These are phyloP conservation scores for Avahi laniger DNA, from an alignment of 2,797 vertebrate species.

Conservation along the genomic window DNA sequence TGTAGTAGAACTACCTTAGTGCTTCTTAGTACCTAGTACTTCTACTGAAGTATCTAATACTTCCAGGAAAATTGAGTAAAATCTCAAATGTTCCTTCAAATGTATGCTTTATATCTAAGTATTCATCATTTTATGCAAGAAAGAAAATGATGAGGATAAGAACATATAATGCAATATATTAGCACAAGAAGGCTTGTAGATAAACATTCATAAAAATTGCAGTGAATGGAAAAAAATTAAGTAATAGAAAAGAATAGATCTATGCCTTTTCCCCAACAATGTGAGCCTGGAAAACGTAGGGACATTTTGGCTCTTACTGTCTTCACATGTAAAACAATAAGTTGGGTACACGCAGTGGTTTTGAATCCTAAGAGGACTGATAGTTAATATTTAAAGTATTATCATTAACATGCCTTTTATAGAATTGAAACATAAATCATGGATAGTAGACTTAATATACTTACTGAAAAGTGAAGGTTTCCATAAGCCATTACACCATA, in stretches of 20 bases:
- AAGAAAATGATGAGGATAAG: background rate
- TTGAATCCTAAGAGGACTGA: background rate
- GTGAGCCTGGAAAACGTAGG: background rate
- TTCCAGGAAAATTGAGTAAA: background rate
- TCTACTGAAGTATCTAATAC: background rate
- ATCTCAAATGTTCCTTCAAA: background rate
- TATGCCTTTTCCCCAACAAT: background rate
- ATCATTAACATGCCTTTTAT: background rate
- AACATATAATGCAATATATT: background rate
- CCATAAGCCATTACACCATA: background rate
- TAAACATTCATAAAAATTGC: background rate
- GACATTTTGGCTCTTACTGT: background rate
- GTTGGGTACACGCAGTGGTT: background rate
- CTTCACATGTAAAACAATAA: background rate
- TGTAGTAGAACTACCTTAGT: background rate
- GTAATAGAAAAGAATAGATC: background rate
- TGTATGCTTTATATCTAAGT: background rate
- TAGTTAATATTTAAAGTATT: slow-evolving; percentile 40
- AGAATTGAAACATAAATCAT: slow-evolving; percentile 2
- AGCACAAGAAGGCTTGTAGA: background rate
- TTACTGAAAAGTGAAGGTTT: slow-evolving; percentile 10
- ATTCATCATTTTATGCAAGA: background rate
- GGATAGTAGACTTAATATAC: background rate
- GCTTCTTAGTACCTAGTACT: background rate
- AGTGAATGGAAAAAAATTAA: background rate